Conservation (phyloP, 2,888 invertebrate species). For the Euplagia quadripunctaria region DNA sequence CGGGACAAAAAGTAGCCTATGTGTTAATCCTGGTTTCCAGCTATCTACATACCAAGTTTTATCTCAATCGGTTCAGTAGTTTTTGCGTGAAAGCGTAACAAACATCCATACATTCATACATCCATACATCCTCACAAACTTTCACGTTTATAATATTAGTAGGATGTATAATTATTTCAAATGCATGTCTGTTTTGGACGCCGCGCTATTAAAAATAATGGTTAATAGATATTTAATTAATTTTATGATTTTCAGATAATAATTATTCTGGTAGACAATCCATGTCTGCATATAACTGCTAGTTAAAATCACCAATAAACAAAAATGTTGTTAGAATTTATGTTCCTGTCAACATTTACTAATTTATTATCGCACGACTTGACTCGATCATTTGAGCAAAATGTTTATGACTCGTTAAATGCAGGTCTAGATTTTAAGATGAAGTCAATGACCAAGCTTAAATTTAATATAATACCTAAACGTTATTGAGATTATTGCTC, state of each 20-base stretch:
- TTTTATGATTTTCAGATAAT: not conserved
- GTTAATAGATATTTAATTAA: too few species aligned
- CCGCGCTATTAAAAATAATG: too few species aligned
- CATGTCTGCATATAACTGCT: not conserved
- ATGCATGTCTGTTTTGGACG: too few species aligned
- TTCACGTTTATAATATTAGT: too few species aligned
- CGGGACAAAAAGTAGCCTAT: too few species aligned
- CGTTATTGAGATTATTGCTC: not conserved
- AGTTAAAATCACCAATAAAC: not conserved
- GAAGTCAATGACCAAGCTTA: conserved; percentile 7
- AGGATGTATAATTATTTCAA: too few species aligned
- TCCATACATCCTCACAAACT: too few species aligned
- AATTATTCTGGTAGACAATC: not conserved
- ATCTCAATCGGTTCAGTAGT: too few species aligned
- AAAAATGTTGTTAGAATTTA: not conserved
- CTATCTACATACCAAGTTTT: too few species aligned
- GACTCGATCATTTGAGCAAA: conserved; percentile 4
- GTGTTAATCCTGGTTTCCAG: too few species aligned
- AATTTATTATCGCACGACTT: conserved; percentile 8
- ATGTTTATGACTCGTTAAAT: not conserved
- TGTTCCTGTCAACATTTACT: not conserved
- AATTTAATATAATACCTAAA: not conserved
- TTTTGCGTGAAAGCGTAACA: too few species aligned
- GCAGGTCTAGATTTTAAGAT: conserved; percentile 1
- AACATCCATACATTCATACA: too few species aligned